Evolutionary conservation across 2,888 invertebrate genomes (phyloP).

Genomic region (Dicycla oo): DNA sequence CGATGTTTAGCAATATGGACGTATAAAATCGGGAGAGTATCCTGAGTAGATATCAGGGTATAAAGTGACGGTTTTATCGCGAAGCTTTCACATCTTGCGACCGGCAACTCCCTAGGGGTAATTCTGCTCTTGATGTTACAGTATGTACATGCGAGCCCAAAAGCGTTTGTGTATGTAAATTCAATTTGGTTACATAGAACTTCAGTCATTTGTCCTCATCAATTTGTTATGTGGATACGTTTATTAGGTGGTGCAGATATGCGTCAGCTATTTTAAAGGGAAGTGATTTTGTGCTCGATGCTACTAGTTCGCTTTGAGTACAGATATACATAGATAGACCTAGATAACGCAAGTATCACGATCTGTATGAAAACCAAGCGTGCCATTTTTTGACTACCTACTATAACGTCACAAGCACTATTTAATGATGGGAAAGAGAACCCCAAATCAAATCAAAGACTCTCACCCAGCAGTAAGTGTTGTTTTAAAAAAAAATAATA

Average conservation of each 20-base stretch:
- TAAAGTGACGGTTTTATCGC: slow-evolving; percentile 70
- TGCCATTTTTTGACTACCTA: too few relatives aligned
- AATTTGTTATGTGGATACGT: slow-evolving; percentile 48
- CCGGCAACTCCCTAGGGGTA: slow-evolving; percentile 59
- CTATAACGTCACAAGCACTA: too few relatives aligned
- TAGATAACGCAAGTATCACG: too few relatives aligned
- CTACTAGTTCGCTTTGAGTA: slow-evolving; percentile 19
- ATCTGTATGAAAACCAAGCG: too few relatives aligned
- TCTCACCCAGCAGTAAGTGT: too few relatives aligned
- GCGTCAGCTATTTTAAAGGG: slow-evolving; percentile 2
- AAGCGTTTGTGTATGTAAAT: slow-evolving; percentile 51
- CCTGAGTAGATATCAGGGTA: slow-evolving; percentile 59
- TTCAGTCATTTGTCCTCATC: slow-evolving; percentile 55
- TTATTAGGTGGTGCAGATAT: slow-evolving; percentile 27
- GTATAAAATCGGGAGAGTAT: slow-evolving; percentile 51
- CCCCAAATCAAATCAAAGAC: too few relatives aligned
- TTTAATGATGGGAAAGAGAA: too few relatives aligned
- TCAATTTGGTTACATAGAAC: slow-evolving; percentile 42
- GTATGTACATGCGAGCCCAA: slow-evolving; percentile 35
- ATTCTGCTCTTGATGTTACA: slow-evolving; percentile 55
- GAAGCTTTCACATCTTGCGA: slow-evolving; percentile 64
- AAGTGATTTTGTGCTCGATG: slow-evolving; percentile 17
- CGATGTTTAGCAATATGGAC: slow-evolving; percentile 50
- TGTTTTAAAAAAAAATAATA: too few relatives aligned
- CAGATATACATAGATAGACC: too few relatives aligned